A percentile compares a stretch with the other conserved stretches of the same genome.
Evolutionary conservation across 2,888 invertebrate genomes (phyloP).

Genomic region (Beris chalybata): DNA sequence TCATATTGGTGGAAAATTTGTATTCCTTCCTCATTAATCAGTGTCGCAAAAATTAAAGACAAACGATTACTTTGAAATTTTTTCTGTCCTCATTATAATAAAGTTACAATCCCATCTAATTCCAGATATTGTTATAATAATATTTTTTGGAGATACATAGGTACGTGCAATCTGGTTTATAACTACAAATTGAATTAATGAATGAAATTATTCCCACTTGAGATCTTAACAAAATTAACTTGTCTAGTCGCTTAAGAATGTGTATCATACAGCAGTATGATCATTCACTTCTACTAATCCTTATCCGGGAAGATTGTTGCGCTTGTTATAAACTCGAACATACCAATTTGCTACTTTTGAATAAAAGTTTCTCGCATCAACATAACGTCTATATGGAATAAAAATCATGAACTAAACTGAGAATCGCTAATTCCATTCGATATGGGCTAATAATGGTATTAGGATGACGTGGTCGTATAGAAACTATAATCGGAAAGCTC

Average conservation of each 20-base stretch:
- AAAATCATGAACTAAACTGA: neutral
- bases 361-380: conserved; percentile 3
- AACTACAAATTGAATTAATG: conserved; percentile 10
- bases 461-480: conserved; percentile 1
- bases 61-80: too few species aligned
- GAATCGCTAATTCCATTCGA: conserved; percentile 6
- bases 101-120: too few species aligned
- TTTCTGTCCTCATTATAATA: too few species aligned
- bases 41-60: too few species aligned
- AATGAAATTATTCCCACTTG: conserved; percentile 14
- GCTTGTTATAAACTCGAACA: neutral
- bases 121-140: too few species aligned
- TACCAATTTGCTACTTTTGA: conserved; percentile 9
- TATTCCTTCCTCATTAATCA: too few species aligned
- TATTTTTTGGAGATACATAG: too few species aligned
- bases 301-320: neutral
- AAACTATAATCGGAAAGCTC: neutral
- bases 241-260: conserved; percentile 6
- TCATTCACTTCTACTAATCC: neutral
- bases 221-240: conserved; percentile 11
- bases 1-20: too few species aligned
- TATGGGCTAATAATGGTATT: conserved; percentile 8
- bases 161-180: too few species aligned
- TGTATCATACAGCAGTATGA: neutral
- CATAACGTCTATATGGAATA: neutral